phyloP scores from a whole-genome alignment of 1,140 invertebrate species.

The Teleogryllus occipitalis region DNA sequence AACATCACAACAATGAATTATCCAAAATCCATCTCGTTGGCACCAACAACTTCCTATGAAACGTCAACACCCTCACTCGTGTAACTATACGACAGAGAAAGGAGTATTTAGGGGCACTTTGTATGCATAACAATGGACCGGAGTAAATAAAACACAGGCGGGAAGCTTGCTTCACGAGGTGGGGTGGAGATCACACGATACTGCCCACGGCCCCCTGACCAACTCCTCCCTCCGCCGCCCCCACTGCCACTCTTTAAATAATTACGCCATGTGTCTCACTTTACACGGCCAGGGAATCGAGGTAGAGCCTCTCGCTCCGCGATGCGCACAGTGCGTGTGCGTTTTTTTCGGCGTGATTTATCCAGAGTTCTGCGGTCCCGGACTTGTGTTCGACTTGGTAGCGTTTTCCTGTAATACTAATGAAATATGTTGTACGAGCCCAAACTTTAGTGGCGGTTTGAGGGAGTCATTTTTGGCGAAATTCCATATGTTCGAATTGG shows the following conservation, averaged over 20 bases:
- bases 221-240: no score
- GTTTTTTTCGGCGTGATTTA: neutral
- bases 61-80: no score
- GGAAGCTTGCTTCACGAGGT: neutral
- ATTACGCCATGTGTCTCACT: conserved; percentile 1
- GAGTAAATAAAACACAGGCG: neutral
- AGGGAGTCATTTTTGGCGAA: no score
- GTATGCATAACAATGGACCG: neutral
- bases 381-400: neutral
- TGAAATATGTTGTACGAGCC: neutral
- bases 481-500: no score
- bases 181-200: neutral
- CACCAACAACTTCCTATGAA: no score
- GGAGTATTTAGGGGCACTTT: neutral
- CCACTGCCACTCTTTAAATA: neutral
- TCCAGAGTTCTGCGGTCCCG: neutral
- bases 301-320: neutral
- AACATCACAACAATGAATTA: no score
- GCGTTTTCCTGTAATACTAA: neutral
- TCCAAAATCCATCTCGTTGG: no score
- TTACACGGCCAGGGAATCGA: neutral
- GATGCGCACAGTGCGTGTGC: neutral
- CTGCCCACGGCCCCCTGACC: no score
- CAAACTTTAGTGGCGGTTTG: neutral
- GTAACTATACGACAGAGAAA: no score